Conservation (phyloP, 1,140 invertebrate species). For the Sitobion miscanthi region DNA sequence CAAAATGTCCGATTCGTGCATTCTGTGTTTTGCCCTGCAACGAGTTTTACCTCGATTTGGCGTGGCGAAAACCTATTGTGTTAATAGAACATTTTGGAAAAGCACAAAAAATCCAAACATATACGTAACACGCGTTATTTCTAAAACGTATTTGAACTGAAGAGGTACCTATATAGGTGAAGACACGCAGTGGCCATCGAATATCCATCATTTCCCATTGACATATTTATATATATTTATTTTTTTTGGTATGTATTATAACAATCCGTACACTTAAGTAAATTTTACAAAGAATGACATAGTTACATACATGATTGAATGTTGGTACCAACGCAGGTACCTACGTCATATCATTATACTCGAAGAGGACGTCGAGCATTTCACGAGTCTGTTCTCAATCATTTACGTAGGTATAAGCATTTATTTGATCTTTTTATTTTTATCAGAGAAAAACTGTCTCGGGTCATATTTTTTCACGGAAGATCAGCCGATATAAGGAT, state of each 20-base stretch:
- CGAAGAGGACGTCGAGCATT: background rate
- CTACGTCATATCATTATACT: background rate
- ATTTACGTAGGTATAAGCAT: background rate
- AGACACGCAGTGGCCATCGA: background rate
- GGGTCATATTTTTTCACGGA: background rate
- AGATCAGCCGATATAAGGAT: background rate
- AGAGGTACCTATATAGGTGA: background rate
- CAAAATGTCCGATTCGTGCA: background rate
- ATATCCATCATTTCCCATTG: background rate
- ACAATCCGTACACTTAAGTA: background rate
- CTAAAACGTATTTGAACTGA: background rate
- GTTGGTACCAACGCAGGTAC: background rate
- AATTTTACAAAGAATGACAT: background rate
- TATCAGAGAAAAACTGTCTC: background rate
- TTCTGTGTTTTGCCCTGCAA: background rate
- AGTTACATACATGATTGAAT: background rate
- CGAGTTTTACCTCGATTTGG: background rate
- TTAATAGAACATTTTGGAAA: background rate
- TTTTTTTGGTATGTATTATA: background rate
- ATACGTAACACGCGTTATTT: background rate
- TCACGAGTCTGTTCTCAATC: background rate
- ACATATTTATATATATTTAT: too few relatives aligned
- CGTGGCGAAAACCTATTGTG: background rate
- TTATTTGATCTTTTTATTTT: constrained; percentile 3
- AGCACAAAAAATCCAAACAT: too few relatives aligned